These are phyloP conservation scores for Mycetomoellerius zeteki DNA, from an alignment of 1,140 invertebrate genomes.

Conservation along the genomic window DNA sequence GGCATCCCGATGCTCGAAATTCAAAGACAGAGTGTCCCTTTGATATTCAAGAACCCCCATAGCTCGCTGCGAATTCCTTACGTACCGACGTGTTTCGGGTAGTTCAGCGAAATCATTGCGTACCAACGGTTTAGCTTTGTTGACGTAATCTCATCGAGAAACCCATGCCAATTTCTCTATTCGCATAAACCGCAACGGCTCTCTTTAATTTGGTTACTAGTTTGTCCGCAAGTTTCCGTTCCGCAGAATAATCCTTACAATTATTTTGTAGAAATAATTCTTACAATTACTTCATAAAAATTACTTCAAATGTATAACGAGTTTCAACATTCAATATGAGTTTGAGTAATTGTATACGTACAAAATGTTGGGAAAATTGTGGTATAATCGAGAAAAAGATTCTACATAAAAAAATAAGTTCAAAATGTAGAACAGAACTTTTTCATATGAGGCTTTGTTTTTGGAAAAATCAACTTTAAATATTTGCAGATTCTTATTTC, in stretches of 20 bases:
- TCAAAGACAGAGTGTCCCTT: slow-evolving; percentile 66
- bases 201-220: slow-evolving; percentile 39
- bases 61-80: slow-evolving; percentile 57
- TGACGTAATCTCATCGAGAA: slow-evolving; percentile 52
- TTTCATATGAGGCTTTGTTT: no score
- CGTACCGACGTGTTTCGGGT: slow-evolving; percentile 52
- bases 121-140: slow-evolving; percentile 59
- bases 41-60: slow-evolving; percentile 63
- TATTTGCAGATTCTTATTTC: no score
- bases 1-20: slow-evolving; percentile 61
- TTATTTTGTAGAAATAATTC: no score
- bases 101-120: slow-evolving; percentile 55
- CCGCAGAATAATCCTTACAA: background rate
- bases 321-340: background rate
- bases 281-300: no score
- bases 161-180: slow-evolving; percentile 33
- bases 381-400: no score
- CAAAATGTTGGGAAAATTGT: no score
- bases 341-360: background rate
- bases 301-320: background rate
- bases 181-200: slow-evolving; percentile 32
- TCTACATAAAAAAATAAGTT: no score
- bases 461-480: no score
- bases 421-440: no score
- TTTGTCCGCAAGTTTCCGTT: background rate